These are phyloP conservation scores for Amphiura filiformis DNA, from an alignment of 35 echinoderm and acorn worm species.

Conservation along the genomic window DNA sequence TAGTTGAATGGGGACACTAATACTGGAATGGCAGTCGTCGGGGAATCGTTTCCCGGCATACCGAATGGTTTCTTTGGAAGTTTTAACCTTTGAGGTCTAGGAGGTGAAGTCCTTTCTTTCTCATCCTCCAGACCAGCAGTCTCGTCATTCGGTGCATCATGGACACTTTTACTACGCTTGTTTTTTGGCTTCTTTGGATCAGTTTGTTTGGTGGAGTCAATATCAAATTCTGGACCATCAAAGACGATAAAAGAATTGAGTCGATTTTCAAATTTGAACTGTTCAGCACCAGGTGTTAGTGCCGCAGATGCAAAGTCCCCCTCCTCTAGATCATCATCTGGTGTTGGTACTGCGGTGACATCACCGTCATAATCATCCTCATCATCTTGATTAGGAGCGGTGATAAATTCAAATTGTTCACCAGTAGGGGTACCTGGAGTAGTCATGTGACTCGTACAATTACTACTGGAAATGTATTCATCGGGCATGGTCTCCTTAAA, in stretches of 20 bases:
- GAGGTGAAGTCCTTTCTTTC: slow-evolving; percentile 42
- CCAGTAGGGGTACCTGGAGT: slow-evolving; percentile 15
- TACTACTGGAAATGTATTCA: slow-evolving; percentile 1
- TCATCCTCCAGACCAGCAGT: slow-evolving; percentile 9
- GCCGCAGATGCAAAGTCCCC: not conserved
- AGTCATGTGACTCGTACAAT: not conserved
- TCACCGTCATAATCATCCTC: not conserved
- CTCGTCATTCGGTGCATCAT: slow-evolving; percentile 30
- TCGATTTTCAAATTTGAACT: slow-evolving; percentile 55
- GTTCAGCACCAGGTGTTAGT: slow-evolving; percentile 10
- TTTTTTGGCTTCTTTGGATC: slow-evolving; percentile 38
- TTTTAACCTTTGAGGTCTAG: slow-evolving; percentile 72
- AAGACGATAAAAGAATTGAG: slow-evolving; percentile 65
- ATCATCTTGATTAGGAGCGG: slow-evolving; percentile 15
- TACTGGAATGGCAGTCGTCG: slow-evolving; percentile 75
- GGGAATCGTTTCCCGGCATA: slow-evolving; percentile 79
- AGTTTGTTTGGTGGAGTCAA: not conserved
- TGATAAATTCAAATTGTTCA: not conserved
- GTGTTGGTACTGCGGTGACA: not conserved
- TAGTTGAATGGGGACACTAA: slow-evolving; percentile 97
- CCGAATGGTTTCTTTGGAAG: slow-evolving; percentile 96
- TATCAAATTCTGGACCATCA: slow-evolving; percentile 33
- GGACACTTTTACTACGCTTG: slow-evolving; percentile 58
- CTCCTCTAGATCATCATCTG: not conserved
- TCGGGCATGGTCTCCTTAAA: slow-evolving; percentile 29